phyloP scores from a whole-genome alignment of 2,888 invertebrate genomes.

The Eupithecia inturbata region DNA sequence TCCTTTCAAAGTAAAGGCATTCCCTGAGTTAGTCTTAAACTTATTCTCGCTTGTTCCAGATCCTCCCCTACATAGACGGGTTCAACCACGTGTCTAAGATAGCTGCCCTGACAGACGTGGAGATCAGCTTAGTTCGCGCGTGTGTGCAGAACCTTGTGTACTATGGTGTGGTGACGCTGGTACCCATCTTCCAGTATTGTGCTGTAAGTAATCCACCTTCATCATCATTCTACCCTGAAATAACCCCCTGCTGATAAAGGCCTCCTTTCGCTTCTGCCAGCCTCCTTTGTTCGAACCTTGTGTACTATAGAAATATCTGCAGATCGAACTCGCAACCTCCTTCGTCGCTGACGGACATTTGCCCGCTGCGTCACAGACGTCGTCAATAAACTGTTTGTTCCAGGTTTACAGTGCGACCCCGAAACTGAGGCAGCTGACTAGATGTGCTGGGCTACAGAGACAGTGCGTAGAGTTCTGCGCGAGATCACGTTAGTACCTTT shows the following conservation, averaged over 20 bases:
- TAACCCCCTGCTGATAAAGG: no score
- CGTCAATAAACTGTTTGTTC: neutral
- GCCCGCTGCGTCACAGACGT: neutral
- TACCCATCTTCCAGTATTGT: constrained; percentile 92
- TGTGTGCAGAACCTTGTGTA: constrained; percentile 92
- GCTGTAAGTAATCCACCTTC: constrained; percentile 76
- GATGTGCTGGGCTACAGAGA: constrained; percentile 86
- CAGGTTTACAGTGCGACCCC: constrained; percentile 89
- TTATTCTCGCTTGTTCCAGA: constrained; percentile 72
- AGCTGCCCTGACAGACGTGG: constrained; percentile 91
- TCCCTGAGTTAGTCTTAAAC: no score
- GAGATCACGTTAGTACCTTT: constrained; percentile 82
- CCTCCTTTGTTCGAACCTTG: constrained; percentile 81
- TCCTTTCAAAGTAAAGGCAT: no score
- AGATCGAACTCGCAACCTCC: neutral
- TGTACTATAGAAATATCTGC: constrained; percentile 72
- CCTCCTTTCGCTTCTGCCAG: neutral
- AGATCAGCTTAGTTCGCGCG: constrained; percentile 91
- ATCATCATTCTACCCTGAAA: neutral
- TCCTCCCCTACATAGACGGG: constrained; percentile 91
- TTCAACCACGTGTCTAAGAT: constrained; percentile 92
- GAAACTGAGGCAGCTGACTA: constrained; percentile 86
- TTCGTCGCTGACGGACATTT: neutral
- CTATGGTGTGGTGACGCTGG: constrained; percentile 89
- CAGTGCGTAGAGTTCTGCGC: constrained; percentile 89